Conservation (phyloP, 2,888 invertebrate genomes). For the Halocaridina rubra region DNA sequence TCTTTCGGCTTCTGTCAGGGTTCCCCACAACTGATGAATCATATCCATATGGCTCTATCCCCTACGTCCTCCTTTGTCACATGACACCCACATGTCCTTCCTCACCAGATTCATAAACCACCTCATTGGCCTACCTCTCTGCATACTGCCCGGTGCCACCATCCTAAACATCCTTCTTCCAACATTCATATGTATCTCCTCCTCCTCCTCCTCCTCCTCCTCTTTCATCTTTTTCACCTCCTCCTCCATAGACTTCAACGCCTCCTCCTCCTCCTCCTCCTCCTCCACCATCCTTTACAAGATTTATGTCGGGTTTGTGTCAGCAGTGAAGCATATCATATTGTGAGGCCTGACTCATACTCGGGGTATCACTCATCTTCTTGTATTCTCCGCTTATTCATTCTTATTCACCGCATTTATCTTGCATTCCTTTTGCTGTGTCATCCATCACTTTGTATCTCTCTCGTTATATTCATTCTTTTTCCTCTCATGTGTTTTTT, state of each 20-base stretch:
- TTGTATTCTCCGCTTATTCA: background rate
- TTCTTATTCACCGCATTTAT: background rate
- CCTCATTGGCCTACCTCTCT: background rate
- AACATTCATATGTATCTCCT: too few relatives aligned
- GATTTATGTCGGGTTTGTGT: background rate
- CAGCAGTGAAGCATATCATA: background rate
- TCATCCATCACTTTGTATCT: background rate
- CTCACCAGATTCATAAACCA: too few relatives aligned
- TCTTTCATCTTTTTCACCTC: background rate
- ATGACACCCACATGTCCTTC: too few relatives aligned
- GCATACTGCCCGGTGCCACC: background rate
- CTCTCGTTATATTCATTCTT: background rate
- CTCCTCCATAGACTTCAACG: background rate
- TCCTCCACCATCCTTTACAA: background rate
- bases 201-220: background rate
- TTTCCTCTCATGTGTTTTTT: too few relatives aligned
- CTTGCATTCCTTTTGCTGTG: background rate
- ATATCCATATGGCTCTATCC: too few relatives aligned
- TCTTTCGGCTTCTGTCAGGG: too few relatives aligned
- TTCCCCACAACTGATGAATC: too few relatives aligned
- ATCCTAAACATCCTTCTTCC: background rate
- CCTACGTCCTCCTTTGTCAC: too few relatives aligned
- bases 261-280: background rate
- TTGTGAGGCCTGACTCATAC: background rate
- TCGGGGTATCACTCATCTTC: background rate